Percentiles rank a stretch among this genome's conserved stretches.
Evolutionary conservation across 2,113 vertebrate species (phyloP).

Genomic region (Egretta garzetta): DNA sequence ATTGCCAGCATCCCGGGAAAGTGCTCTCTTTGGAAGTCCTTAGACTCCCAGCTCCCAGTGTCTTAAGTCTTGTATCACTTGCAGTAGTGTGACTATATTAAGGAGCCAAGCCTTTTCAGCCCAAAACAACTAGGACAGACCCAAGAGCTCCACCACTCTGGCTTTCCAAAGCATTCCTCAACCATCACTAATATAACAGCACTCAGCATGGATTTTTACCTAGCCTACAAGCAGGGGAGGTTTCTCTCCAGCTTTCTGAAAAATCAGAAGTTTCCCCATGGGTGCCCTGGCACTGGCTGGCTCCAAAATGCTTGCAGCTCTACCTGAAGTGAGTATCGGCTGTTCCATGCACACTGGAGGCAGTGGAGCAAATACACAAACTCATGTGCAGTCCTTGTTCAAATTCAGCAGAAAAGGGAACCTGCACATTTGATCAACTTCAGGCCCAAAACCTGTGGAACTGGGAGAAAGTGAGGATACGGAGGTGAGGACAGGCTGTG

Average conservation of each 20-base stretch:
- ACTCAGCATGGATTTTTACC: neutral
- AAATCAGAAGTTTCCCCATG: neutral
- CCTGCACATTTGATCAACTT: neutral
- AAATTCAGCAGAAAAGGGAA: neutral
- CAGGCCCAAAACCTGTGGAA: neutral
- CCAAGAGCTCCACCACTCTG: neutral
- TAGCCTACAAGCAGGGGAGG: neutral
- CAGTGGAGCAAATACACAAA: neutral
- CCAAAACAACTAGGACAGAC: neutral
- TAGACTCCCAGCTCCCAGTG: neutral
- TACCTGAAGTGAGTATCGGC: neutral
- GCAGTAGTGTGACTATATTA: too few relatives aligned
- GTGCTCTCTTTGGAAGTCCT: neutral
- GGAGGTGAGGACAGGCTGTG: neutral
- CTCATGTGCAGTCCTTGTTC: neutral
- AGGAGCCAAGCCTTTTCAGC: neutral
- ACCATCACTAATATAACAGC: rapidly evolving
- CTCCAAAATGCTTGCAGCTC: neutral
- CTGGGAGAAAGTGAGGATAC: neutral
- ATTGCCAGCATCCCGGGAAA: neutral
- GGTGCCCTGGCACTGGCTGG: neutral
- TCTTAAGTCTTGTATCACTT: neutral
- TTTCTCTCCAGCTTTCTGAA: neutral
- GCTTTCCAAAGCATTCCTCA: neutral
- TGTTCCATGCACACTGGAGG: neutral